Evolutionary conservation across 2,888 invertebrate genomes (phyloP).

Genomic region (Myathropa florea): DNA sequence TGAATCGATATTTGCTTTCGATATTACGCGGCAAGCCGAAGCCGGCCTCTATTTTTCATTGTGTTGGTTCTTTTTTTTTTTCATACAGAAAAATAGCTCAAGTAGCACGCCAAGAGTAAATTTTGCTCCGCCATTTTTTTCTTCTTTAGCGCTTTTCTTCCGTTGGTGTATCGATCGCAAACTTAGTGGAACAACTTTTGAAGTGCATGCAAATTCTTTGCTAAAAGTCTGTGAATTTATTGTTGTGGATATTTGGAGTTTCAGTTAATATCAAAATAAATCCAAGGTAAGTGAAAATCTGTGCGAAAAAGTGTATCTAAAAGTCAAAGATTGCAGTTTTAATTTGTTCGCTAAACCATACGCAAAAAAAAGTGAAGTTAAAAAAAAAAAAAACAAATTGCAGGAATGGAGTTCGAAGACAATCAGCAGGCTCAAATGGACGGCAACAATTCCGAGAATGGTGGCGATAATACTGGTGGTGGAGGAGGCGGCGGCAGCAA

Average conservation of each 20-base stretch:
- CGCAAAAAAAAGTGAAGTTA: neutral
- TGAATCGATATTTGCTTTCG: slow-evolving; percentile 29
- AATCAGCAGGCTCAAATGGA: slow-evolving; percentile 50
- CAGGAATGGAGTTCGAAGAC: slow-evolving; percentile 67
- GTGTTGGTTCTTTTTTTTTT: slow-evolving; percentile 47
- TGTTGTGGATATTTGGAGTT: neutral
- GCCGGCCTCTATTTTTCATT: slow-evolving; percentile 46
- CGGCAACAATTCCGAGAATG: slow-evolving; percentile 64
- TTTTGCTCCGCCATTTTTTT: slow-evolving; percentile 63
- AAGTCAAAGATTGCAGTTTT: neutral
- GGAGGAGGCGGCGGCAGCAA: slow-evolving; percentile 74
- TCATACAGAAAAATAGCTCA: slow-evolving; percentile 11
- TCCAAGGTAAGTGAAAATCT: slow-evolving; percentile 28
- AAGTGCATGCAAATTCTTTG: slow-evolving; percentile 11
- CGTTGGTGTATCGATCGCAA: slow-evolving; percentile 58
- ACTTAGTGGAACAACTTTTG: slow-evolving; percentile 9
- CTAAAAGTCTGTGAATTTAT: slow-evolving; percentile 12
- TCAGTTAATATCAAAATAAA: slow-evolving; percentile 5
- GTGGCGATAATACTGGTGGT: slow-evolving; percentile 72
- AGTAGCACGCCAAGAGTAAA: slow-evolving; percentile 50
- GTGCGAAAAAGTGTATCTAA: neutral
- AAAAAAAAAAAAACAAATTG: neutral
- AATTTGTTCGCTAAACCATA: neutral
- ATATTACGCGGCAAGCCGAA: slow-evolving; percentile 37
- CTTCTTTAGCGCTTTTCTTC: slow-evolving; percentile 61